Evolutionary conservation across 2,888 invertebrate species (phyloP), one percentile per base, ranked within the genome.

Genomic region (Agrilus biguttatus): DNA sequence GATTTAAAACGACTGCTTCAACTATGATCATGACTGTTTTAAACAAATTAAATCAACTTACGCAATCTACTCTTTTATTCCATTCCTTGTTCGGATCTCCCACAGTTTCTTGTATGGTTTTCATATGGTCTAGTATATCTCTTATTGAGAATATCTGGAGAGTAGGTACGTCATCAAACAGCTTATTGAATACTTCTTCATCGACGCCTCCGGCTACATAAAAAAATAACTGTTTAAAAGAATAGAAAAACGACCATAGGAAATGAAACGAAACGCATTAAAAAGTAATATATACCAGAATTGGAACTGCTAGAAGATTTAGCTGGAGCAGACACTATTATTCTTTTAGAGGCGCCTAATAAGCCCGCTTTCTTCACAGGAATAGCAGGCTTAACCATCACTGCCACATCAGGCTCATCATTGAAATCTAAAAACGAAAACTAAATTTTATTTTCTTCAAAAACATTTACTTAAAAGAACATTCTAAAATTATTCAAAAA

Each of bases 31-130:
- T 4, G 17, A 17, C 17, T 17, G 2, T 17, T 17, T 17, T 17
- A 17, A 17, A 36, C 36, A 38, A 21, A 12, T 13, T 19, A 33
- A 53, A 43, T 41, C 34, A 36, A 67, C 79, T 71, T 63, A 92
- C 88, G 50, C 86, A 82, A 45, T 95, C 93, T n/a, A 86, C 79
- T 45, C 96, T 71, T 63, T 89, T 90, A 68, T 90, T 92, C 96
- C 97, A 97, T 60, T 92, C 91, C 55, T 83, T 82, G 53, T 74
- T 80, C 36, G 83, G 71, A 67, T 95, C 89, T 2, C 82, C 78
- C 42, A 96, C 75, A 35, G 77, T 72, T 3, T 80, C 80, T 53
- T 80, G 75, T 40, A 89, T 78, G 53, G 75, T 77, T 33, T 79
- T 77, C 62, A 91, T 76, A 45, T 82, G 74, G 50, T 91, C 90